A percentile compares a stretch with the other conserved stretches of the same genome.
Conservation (phyloP, 1,140 invertebrate genomes). For the Riptortus pedestris region DNA sequence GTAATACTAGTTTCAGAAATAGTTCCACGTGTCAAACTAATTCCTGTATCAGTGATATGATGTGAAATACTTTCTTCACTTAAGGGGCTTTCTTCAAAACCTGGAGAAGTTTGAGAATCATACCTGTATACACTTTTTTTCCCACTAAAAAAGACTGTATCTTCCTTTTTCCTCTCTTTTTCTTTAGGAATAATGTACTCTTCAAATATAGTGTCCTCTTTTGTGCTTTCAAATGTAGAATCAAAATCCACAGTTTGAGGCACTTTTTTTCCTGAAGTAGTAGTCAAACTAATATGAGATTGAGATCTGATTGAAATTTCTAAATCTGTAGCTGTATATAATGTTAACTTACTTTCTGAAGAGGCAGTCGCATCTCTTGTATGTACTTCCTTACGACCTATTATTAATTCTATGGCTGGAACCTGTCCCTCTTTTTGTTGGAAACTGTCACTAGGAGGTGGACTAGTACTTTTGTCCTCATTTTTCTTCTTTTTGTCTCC, state of each 20-base stretch:
- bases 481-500: constrained; percentile 19
- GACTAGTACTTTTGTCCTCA: constrained; percentile 38
- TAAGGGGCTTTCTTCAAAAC: constrained; percentile 36
- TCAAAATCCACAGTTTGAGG: constrained; percentile 40
- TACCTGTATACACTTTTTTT: constrained; percentile 42
- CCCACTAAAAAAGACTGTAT: constrained; percentile 42
- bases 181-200: constrained; percentile 37
- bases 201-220: constrained; percentile 27
- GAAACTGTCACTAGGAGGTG: constrained; percentile 26
- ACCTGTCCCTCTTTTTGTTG: constrained; percentile 5
- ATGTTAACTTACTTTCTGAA: constrained; percentile 41
- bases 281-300: constrained; percentile 43
- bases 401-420: constrained; percentile 39
- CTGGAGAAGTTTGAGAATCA: constrained; percentile 35
- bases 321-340: constrained; percentile 40
- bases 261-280: constrained; percentile 37
- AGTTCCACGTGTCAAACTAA: constrained; percentile 41
- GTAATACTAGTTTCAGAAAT: constrained; percentile 39
- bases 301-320: constrained; percentile 44
- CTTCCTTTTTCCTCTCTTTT: constrained; percentile 38
- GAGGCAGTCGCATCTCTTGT: constrained; percentile 41
- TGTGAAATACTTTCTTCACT: constrained; percentile 44
- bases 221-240: constrained; percentile 35
- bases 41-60: constrained; percentile 43
- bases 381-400: constrained; percentile 42